Conservation (phyloP, 2,113 vertebrate genomes). For the Ictalurus furcatus region DNA sequence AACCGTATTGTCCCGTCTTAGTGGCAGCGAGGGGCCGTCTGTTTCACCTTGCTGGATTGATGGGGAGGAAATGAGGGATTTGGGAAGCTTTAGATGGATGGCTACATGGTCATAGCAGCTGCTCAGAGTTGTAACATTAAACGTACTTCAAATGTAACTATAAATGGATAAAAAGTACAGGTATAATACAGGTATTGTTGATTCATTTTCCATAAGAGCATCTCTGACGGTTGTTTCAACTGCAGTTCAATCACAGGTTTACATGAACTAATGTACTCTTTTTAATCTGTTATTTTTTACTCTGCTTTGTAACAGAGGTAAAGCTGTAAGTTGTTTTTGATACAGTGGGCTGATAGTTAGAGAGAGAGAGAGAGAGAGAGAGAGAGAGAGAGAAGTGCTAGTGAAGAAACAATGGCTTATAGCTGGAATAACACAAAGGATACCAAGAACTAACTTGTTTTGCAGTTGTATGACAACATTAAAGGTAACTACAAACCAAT, state of each 20-base stretch:
- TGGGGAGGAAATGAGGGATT: constrained; percentile 63
- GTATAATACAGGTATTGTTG: background rate
- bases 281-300: no score
- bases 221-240: background rate
- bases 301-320: background rate
- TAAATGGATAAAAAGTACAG: background rate
- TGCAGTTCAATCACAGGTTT: background rate
- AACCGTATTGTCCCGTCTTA: constrained; percentile 73
- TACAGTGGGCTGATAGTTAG: background rate
- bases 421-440: background rate
- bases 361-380: no score
- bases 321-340: background rate
- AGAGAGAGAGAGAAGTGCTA: no score
- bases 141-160: background rate
- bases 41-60: constrained; percentile 66
- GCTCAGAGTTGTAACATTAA: background rate
- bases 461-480: no score
- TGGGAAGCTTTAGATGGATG: constrained; percentile 22
- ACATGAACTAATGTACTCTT: background rate
- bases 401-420: background rate
- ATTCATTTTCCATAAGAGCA: background rate
- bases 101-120: background rate
- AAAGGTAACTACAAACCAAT: no score
- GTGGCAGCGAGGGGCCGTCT: constrained; percentile 67
- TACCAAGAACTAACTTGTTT: constrained; percentile 43